These are phyloP conservation scores for Scotopteryx bipunctaria DNA, from an alignment of 2,888 invertebrate genomes.

Conservation along the genomic window DNA sequence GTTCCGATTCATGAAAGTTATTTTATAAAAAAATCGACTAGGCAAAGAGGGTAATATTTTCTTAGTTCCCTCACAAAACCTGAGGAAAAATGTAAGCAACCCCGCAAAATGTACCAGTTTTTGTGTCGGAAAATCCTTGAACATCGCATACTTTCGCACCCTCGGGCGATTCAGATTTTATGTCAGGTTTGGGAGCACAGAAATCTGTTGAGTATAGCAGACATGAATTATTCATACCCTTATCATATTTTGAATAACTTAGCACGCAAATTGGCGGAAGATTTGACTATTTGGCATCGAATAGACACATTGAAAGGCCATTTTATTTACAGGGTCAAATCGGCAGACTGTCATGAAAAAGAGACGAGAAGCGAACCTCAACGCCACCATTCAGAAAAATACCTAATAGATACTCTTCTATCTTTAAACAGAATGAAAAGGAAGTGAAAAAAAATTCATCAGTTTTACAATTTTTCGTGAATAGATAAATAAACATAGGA, in stretches of 20 bases:
- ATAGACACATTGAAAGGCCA: not conserved
- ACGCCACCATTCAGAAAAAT: too few relatives aligned
- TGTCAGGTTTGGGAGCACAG: constrained; percentile 8
- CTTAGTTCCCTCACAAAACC: not conserved
- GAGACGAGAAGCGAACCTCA: too few relatives aligned
- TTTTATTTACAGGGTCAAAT: not conserved
- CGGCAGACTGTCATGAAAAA: too few relatives aligned
- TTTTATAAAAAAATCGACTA: too few relatives aligned
- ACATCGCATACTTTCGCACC: not conserved
- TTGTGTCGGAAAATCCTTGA: not conserved
- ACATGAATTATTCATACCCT: constrained; percentile 13
- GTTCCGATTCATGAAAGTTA: too few relatives aligned
- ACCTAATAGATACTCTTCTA: too few relatives aligned
- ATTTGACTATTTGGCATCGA: not conserved
- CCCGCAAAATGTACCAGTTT: not conserved
- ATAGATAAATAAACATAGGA: too few relatives aligned
- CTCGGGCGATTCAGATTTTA: constrained; percentile 4
- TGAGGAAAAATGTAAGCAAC: not conserved
- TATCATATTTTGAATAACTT: constrained; percentile 10
- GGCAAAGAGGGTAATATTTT: too few relatives aligned
- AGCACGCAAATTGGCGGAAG: not conserved
- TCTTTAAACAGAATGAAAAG: too few relatives aligned
- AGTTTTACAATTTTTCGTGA: too few relatives aligned
- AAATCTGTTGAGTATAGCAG: constrained; percentile 9
- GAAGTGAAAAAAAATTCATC: too few relatives aligned